These are phyloP conservation scores for Pelodytes ibericus DNA, from an alignment of 2,797 vertebrate species.

Conservation along the genomic window DNA sequence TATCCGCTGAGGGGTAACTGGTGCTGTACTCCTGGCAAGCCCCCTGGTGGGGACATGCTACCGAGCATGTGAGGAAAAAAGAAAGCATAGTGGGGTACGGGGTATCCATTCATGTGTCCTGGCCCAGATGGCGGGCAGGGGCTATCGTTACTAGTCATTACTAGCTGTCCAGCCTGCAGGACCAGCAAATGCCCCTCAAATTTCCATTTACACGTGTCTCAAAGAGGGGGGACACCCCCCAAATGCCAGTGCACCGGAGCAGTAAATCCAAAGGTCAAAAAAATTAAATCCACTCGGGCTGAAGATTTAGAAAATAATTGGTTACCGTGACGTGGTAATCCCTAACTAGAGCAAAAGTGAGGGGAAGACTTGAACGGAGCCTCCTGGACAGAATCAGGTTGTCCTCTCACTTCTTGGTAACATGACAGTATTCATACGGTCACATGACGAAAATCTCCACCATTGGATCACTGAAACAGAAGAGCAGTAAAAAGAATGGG, in stretches of 20 bases:
- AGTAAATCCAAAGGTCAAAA: constrained; percentile 52
- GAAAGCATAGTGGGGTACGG: constrained; percentile 91
- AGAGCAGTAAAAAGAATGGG: too few relatives aligned
- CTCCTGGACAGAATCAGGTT: background rate
- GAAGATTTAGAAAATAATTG: background rate
- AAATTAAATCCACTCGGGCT: background rate
- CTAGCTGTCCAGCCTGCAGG: constrained; percentile 45
- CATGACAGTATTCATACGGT: background rate
- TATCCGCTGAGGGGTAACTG: constrained; percentile 92
- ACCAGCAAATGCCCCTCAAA: constrained; percentile 47
- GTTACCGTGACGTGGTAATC: background rate
- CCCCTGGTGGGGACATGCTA: constrained; percentile 86
- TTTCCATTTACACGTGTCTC: constrained; percentile 39
- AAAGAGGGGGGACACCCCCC: constrained; percentile 32
- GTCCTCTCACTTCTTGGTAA: background rate
- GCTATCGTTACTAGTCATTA: constrained; percentile 95
- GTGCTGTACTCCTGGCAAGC: constrained; percentile 79
- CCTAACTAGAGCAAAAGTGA: background rate
- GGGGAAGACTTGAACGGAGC: background rate
- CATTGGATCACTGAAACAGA: background rate
- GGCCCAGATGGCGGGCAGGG: constrained; percentile 79
- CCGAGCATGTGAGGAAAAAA: constrained; percentile 95
- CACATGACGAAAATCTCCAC: background rate
- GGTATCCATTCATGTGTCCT: constrained; percentile 88
- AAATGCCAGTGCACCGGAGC: constrained; percentile 29